A percentile compares a stretch with the other conserved stretches of the same genome.
Evolutionary conservation across 2,113 vertebrate genomes (phyloP).

Genomic region (Microcebus tavaratra): DNA sequence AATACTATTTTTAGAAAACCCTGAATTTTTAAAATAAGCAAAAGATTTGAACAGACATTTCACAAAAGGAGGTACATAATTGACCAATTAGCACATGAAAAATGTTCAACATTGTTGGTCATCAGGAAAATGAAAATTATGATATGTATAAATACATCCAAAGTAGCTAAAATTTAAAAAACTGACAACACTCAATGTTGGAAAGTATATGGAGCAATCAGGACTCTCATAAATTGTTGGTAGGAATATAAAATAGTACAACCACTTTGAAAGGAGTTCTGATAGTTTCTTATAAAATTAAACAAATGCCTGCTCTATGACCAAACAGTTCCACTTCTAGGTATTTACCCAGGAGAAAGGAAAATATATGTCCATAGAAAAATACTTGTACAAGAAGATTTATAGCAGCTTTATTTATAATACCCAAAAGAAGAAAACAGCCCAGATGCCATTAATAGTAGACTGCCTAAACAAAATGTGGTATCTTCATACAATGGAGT

Average conservation of each 20-base stretch:
- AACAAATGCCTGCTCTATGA: background rate
- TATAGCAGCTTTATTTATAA: background rate
- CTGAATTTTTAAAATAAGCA: background rate
- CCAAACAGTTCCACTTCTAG: background rate
- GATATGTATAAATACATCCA: background rate
- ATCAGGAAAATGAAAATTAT: background rate
- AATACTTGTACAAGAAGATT: background rate
- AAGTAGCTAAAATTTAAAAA: background rate
- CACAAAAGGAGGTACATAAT: background rate
- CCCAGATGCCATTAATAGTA: background rate
- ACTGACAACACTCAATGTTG: background rate
- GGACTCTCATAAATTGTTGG: background rate
- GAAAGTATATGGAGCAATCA: background rate
- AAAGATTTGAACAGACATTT: constrained; percentile 22
- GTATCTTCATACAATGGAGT: background rate
- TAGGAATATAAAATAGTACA: background rate
- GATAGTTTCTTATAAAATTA: background rate
- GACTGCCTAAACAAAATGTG: background rate
- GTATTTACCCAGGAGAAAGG: background rate
- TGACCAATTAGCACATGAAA: background rate
- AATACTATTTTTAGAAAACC: background rate
- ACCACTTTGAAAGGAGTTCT: background rate
- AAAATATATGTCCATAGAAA: background rate
- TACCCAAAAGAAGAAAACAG: background rate
- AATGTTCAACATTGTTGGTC: background rate